Evolutionary conservation across 2,888 invertebrate species (phyloP).

Genomic region (Neoaliturus tenellus): DNA sequence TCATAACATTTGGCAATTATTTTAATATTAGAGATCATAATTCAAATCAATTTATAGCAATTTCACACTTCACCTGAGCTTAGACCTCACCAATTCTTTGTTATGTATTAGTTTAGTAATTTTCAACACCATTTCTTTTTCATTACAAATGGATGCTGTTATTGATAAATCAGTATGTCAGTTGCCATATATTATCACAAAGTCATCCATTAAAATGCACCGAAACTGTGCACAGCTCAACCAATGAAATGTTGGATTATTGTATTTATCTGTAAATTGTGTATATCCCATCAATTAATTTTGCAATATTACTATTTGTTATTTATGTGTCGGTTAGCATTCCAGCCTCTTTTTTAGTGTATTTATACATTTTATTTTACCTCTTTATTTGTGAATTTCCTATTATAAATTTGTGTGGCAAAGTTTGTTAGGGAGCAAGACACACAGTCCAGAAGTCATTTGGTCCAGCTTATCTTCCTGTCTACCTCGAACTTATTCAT

Average conservation of each 20-base stretch:
- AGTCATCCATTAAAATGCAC: not conserved
- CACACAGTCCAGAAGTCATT: no score
- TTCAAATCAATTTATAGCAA: not conserved
- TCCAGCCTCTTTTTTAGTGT: slow-evolving; percentile 4
- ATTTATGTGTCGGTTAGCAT: slow-evolving; percentile 29
- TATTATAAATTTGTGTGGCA: not conserved
- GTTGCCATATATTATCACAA: not conserved
- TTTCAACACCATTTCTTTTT: not conserved
- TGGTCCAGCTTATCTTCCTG: no score
- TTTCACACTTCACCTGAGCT: no score
- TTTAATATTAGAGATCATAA: not conserved
- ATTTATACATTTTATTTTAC: slow-evolving; percentile 6
- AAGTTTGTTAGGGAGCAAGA: not conserved
- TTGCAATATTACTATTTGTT: slow-evolving; percentile 17
- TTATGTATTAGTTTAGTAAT: no score
- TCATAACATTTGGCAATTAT: not conserved
- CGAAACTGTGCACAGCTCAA: slow-evolving; percentile 12
- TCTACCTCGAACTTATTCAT: no score
- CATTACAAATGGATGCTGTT: not conserved
- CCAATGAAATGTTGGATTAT: not conserved
- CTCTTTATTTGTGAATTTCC: not conserved
- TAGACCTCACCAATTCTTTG: no score
- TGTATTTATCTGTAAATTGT: slow-evolving; percentile 52
- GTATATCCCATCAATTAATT: not conserved
- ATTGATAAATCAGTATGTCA: not conserved